Evolutionary conservation across 2,797 vertebrate genomes (phyloP).

Genomic region (Botia kubotai): DNA sequence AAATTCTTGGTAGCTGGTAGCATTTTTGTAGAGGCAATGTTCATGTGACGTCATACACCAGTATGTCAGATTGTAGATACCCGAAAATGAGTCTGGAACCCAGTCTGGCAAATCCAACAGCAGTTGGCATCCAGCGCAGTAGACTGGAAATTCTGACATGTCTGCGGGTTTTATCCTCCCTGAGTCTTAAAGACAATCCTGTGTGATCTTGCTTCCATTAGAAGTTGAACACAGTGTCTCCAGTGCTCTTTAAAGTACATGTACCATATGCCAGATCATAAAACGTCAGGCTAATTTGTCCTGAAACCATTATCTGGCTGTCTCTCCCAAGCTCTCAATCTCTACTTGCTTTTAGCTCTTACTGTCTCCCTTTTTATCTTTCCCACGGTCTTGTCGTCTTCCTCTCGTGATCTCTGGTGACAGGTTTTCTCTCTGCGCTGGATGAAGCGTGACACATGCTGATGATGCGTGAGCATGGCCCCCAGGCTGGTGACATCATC

Average conservation of each 20-base stretch:
- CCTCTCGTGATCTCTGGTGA: not conserved
- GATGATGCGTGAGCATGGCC: slow-evolving; percentile 35
- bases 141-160: not conserved
- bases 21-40: not conserved
- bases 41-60: not conserved
- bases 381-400: slow-evolving; percentile 11
- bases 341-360: slow-evolving; percentile 1
- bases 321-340: not conserved
- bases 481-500: slow-evolving; percentile 52
- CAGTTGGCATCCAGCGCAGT: not conserved
- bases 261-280: not conserved
- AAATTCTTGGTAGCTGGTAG: too few relatives aligned
- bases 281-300: slow-evolving; percentile 13
- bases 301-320: slow-evolving; percentile 8
- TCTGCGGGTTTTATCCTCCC: not conserved
- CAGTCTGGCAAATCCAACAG: too few relatives aligned
- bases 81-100: not conserved
- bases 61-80: not conserved
- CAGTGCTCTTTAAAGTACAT: slow-evolving; percentile 4
- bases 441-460: slow-evolving; percentile 11
- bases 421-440: too few relatives aligned
- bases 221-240: not conserved
- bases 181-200: slow-evolving; percentile 1
- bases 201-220: not conserved
- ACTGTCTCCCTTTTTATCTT: not conserved